These are phyloP conservation scores for Cephalopterus ornatus DNA, from an alignment of 2,113 vertebrate species.

Conservation along the genomic window DNA sequence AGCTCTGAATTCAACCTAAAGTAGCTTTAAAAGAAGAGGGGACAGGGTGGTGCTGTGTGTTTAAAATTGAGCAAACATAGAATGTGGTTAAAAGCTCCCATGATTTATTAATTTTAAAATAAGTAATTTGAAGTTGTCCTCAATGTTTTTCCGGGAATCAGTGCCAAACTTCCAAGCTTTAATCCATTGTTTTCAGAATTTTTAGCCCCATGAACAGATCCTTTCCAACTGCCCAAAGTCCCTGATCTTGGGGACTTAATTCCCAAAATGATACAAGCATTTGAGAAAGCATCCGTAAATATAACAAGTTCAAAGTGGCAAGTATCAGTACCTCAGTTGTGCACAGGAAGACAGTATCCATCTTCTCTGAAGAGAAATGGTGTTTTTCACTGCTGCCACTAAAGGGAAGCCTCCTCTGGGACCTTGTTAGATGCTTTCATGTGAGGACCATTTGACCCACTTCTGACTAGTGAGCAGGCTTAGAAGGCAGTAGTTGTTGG, in stretches of 20 bases:
- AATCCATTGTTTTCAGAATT: not conserved
- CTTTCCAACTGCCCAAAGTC: not conserved
- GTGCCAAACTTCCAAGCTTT: not conserved
- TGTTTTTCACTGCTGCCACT: slow-evolving; percentile 71
- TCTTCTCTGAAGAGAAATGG: slow-evolving; percentile 67
- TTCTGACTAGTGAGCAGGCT: slow-evolving; percentile 76
- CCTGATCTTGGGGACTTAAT: slow-evolving; percentile 43
- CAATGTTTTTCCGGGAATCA: not conserved
- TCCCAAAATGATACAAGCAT: slow-evolving; percentile 34
- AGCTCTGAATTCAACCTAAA: not conserved
- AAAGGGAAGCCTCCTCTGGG: slow-evolving; percentile 75
- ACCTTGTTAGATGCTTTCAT: slow-evolving; percentile 83
- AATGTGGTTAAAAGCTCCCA: not conserved
- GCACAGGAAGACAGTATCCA: slow-evolving; percentile 35
- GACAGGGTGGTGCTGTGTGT: fast-evolving
- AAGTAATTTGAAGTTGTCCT: not conserved
- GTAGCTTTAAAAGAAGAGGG: not conserved
- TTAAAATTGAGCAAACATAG: not conserved
- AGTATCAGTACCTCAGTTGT: slow-evolving; percentile 52
- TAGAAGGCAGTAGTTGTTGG: slow-evolving; percentile 63
- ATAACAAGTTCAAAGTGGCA: slow-evolving; percentile 65
- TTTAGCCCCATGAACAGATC: not conserved
- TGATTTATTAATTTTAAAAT: not conserved
- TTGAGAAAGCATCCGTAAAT: slow-evolving; percentile 59
- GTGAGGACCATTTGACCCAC: slow-evolving; percentile 79